phyloP scores from a whole-genome alignment of 2,113 vertebrate species.

The Dasyornis broadbenti region DNA sequence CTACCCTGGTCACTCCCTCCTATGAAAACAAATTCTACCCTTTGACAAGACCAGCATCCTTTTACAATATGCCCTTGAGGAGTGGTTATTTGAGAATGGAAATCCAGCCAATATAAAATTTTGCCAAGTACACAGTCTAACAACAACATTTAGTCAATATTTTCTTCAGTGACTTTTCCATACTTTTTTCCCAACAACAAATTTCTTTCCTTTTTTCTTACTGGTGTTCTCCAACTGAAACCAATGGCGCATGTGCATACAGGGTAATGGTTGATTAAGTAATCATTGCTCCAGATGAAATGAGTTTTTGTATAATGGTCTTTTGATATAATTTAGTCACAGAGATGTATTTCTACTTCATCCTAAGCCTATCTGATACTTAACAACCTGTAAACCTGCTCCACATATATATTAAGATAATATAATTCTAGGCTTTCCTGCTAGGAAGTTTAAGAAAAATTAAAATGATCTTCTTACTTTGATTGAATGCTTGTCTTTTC shows the following conservation, averaged over 20 bases:
- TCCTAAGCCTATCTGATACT: neutral
- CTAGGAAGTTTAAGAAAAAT: neutral
- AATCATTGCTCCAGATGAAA: neutral
- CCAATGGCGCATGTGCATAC: neutral
- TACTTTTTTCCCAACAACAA: neutral
- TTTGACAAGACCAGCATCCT: neutral
- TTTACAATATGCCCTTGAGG: neutral
- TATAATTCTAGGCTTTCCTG: neutral
- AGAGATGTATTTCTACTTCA: constrained; percentile 18
- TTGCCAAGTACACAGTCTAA: neutral
- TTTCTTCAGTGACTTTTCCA: neutral
- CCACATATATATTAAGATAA: neutral
- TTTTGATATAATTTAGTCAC: constrained; percentile 17
- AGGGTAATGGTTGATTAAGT: neutral
- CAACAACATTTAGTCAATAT: neutral
- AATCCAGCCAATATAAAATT: neutral
- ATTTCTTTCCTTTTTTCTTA: neutral
- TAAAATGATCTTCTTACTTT: neutral
- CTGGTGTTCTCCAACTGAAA: neutral
- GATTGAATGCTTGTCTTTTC: neutral
- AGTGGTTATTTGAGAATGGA: neutral
- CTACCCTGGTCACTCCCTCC: neutral
- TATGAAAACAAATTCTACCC: neutral
- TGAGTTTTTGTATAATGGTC: neutral
- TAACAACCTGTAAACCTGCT: neutral